These are phyloP conservation scores for Octopus bimaculoides DNA, from an alignment of 1,140 invertebrate genomes.

Conservation along the genomic window DNA sequence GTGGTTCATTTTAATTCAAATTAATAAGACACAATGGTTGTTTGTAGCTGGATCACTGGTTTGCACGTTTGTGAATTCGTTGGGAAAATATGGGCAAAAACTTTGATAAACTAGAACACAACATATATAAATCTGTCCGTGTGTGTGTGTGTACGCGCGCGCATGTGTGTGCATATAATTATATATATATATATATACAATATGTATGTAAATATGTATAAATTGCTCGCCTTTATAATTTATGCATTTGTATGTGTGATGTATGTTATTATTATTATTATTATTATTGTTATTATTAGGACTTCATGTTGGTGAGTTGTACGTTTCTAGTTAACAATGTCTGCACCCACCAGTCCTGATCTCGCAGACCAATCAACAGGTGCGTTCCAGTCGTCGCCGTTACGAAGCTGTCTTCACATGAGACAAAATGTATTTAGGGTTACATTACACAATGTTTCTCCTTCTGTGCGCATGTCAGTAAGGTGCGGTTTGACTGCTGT, in stretches of 20 bases:
- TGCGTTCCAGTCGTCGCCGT: too few relatives aligned
- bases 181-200: background rate
- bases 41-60: too few relatives aligned
- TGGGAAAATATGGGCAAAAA: too few relatives aligned
- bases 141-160: background rate
- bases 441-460: too few relatives aligned
- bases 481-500: too few relatives aligned
- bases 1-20: too few relatives aligned
- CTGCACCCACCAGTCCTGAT: background rate
- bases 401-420: too few relatives aligned
- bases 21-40: too few relatives aligned
- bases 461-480: too few relatives aligned
- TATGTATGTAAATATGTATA: background rate
- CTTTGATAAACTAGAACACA: too few relatives aligned
- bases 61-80: too few relatives aligned
- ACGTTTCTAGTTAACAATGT: background rate
- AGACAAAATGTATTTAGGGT: too few relatives aligned
- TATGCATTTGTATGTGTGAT: background rate
- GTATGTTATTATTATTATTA: background rate
- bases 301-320: background rate
- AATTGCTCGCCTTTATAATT: background rate
- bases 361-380: background rate
- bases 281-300: background rate
- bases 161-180: background rate
- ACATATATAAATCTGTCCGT: background rate